Evolutionary conservation across 2,888 invertebrate genomes (phyloP), one percentile per base, ranked within the genome.

Genomic region (Vanessa cardui): DNA sequence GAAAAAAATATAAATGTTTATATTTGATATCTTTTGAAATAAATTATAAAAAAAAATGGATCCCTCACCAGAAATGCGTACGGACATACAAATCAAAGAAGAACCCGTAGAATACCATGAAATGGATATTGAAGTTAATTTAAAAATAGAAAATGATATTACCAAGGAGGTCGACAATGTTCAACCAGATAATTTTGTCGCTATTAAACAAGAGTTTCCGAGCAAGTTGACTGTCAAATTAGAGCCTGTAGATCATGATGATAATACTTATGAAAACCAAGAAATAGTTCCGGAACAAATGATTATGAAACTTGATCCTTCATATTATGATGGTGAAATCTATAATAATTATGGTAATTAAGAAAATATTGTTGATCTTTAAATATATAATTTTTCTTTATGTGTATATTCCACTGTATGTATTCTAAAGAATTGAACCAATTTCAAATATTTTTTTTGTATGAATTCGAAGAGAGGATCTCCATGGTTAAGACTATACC

Each of bases 161-260:
- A 9, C 26, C 20, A 21, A 44, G 39, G 50, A 59, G 20, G 21
- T 45, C 18, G 45, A 46, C 5, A 64, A 47, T 18, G 31, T 31
- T 16, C 44, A 16, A 56, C 45, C 21, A 18, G 52, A 71, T 45
- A 60, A 72, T 45, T 70, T 63, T 65, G 72, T 63, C 6, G 52
- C 39, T n/a, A 58, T 72, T 18, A 70, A 70, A 18, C 49, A 62
- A 20, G 71, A 69, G 31, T 15, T 62, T 20, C 65, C 50, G 8
- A 52, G 60, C 46, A 46, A 54, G n/a, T 54, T 54, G 8, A n/a
- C 8, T 3, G n/a, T 54, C 6, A 54, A 54, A 54, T 8, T 54
- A 31, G 54, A 54, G 31, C 26, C 21, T 15, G 5, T 68, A 20
- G 68, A 61, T 33, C 44, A 50, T 5, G 65, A 58, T 20, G 58